Evolutionary conservation across 1,140 invertebrate genomes (phyloP), one percentile per base, ranked within the genome.

Genomic region (Diploscapter pachys): DNA sequence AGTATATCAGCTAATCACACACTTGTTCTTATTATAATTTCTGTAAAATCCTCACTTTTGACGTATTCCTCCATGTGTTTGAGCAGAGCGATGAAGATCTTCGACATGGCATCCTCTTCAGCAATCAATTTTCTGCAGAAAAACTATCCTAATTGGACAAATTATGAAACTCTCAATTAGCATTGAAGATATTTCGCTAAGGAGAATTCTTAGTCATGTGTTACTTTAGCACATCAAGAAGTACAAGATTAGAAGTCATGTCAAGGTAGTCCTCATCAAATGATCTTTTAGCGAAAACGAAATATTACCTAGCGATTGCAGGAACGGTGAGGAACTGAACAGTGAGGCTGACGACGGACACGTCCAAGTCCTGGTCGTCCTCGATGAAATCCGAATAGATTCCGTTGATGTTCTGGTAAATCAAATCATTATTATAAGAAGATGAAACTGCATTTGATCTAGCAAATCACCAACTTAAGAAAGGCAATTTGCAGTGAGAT

Each of bases 241-340:
- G 9, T 9, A 59, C 1, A 11, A 11, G 13, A 11, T 13, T 11
- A 59, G 57, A 9, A 59, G 2, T 31, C 31, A 31, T 31, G 1
- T 31, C 31, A 31, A 31, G 31, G 31, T 31, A 67, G 48, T 71
- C 5, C 9, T 11, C 49, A 57, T 56, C 59, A 75, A 3, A 4
- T 31, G 51, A 75, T 31, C 31, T 31, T 31, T 31, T 31, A 31
- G 31, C 1, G 31, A 31, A 78, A 78, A 52, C 5, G 8, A 65
- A 31, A 31, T 31, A 31, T 55, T 63, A 54, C 59, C 83, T 55
- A 0, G 83, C 88, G 67, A 99, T 88, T 48, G 94, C 95, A 4
- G 95, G 94, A 53, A 98, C 95, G 3, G 96, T 98, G 86, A 94
- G 98, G 62, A 99, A 88, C 88, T 99, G 96, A 54, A 99, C 95